These are phyloP conservation scores for Odontomachus brunneus DNA, from an alignment of 1,140 invertebrate species.

Conservation along the genomic window DNA sequence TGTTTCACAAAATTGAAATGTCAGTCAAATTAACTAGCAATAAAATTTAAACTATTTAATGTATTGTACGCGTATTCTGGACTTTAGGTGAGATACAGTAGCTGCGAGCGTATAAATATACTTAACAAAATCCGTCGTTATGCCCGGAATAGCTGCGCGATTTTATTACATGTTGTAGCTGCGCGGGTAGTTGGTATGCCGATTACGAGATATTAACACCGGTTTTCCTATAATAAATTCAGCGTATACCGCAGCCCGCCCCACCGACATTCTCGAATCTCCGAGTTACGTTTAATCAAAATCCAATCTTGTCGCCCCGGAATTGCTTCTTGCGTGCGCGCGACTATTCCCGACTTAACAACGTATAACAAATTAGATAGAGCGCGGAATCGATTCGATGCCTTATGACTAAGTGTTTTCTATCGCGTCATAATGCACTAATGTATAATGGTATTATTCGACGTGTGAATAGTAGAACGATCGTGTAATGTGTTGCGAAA, in stretches of 20 bases:
- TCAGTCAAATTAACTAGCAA: slow-evolving; percentile 82
- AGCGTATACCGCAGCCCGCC: no score
- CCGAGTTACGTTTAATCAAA: neutral
- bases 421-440: slow-evolving; percentile 74
- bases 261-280: no score
- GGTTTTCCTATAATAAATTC: no score
- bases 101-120: slow-evolving; percentile 69
- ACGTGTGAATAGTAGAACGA: slow-evolving; percentile 76
- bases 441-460: slow-evolving; percentile 70
- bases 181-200: no score
- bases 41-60: slow-evolving; percentile 78
- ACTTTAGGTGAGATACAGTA: slow-evolving; percentile 66
- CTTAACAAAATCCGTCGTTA: slow-evolving; percentile 59
- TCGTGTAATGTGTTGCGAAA: slow-evolving; percentile 74
- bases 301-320: neutral
- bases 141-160: slow-evolving; percentile 37
- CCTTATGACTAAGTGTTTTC: slow-evolving; percentile 77
- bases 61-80: slow-evolving; percentile 69
- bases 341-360: slow-evolving; percentile 50
- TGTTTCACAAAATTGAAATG: slow-evolving; percentile 64
- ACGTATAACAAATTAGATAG: slow-evolving; percentile 47
- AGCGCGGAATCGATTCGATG: slow-evolving; percentile 64
- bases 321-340: neutral
- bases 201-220: no score
- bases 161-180: neutral